phyloP scores from a whole-genome alignment of 1,140 invertebrate species.

The Holotrichia oblita region DNA sequence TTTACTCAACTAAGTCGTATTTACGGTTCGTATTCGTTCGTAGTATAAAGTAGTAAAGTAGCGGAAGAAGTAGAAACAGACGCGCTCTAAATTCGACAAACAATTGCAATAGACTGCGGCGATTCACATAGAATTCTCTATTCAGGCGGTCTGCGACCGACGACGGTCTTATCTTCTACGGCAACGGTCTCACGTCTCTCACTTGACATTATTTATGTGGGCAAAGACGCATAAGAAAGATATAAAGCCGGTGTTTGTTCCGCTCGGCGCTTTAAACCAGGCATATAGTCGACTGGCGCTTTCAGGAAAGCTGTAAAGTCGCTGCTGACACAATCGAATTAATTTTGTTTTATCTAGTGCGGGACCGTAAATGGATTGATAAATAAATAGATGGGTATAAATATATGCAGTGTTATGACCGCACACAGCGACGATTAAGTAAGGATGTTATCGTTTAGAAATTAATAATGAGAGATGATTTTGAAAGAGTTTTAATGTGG shows the following conservation, averaged over 20 bases:
- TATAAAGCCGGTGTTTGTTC: conserved; percentile 31
- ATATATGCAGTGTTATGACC: not conserved
- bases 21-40: not conserved
- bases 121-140: conserved; percentile 34
- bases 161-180: conserved; percentile 8
- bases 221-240: conserved; percentile 24
- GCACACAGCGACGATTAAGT: not conserved
- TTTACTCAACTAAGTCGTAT: conserved; percentile 2
- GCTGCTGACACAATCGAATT: conserved; percentile 2
- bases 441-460: too few species aligned
- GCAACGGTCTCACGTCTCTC: not conserved
- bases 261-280: not conserved
- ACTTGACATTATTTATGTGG: conserved; percentile 34
- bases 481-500: too few species aligned
- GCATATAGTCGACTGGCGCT: not conserved
- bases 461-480: too few species aligned
- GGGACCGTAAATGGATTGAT: not conserved
- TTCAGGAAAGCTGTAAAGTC: conserved; percentile 21
- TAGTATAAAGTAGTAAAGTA: conserved; percentile 10
- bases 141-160: not conserved
- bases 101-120: conserved; percentile 23
- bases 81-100: conserved; percentile 37
- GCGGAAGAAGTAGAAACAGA: not conserved
- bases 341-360: conserved; percentile 2
- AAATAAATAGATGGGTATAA: not conserved